Percentiles rank a stretch among this genome's conserved stretches.
Evolutionary conservation across 1,140 invertebrate genomes (phyloP).

Genomic region (Centruroides sculpturatus): DNA sequence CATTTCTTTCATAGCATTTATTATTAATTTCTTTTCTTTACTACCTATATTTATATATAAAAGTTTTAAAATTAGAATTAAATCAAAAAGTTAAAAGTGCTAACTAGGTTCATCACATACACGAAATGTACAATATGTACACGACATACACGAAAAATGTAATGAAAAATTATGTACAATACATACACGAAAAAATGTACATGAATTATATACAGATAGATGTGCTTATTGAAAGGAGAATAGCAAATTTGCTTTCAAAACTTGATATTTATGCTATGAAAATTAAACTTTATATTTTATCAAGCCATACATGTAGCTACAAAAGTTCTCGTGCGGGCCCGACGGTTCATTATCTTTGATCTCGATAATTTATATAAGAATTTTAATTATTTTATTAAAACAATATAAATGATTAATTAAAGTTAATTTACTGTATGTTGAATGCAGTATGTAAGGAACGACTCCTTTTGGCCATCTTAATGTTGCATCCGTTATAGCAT

Average conservation of each 20-base stretch:
- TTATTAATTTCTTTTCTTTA: not conserved
- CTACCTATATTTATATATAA: not conserved
- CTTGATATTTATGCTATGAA: not conserved
- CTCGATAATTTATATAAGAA: no score
- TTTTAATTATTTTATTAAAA: not conserved
- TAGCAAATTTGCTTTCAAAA: not conserved
- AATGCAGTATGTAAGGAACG: conserved; percentile 3
- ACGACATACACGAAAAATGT: no score
- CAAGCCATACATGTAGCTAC: no score
- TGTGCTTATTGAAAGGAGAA: no score
- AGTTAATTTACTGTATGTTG: conserved; percentile 2
- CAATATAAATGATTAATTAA: not conserved
- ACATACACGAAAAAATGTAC: no score
- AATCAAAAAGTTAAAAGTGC: not conserved
- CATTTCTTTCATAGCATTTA: conserved; percentile 4
- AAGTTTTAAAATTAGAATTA: not conserved
- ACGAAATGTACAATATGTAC: no score
- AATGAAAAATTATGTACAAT: no score
- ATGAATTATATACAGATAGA: no score
- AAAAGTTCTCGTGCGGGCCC: no score
- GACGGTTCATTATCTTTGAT: no score
- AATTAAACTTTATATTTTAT: not conserved
- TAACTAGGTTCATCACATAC: no score
- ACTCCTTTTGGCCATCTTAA: conserved; percentile 1
- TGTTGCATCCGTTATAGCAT: not conserved